phyloP scores from a whole-genome alignment of 92 coral and sea anemone genomes.

The Porites divaricata region DNA sequence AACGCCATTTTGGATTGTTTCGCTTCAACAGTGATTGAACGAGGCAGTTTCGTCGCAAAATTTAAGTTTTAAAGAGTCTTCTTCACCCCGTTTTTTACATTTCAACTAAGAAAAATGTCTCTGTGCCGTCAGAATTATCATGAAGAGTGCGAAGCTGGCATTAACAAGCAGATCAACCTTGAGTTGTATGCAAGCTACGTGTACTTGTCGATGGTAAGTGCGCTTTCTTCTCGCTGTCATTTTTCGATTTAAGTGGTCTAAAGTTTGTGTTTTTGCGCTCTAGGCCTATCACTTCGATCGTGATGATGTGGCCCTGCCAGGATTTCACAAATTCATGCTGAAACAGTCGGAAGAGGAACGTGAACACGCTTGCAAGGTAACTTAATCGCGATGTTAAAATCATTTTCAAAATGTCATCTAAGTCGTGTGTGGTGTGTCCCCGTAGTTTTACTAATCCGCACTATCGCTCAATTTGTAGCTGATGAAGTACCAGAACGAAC shows the following conservation, averaged over 20 bases:
- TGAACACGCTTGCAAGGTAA: slow-evolving; percentile 93
- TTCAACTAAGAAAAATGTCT: slow-evolving; percentile 55
- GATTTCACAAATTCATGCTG: slow-evolving; percentile 92
- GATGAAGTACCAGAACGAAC: slow-evolving; percentile 93
- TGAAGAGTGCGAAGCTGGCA: slow-evolving; percentile 92
- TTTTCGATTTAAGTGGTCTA: not conserved
- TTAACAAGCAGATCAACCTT: slow-evolving; percentile 98
- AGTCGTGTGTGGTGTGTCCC: not conserved
- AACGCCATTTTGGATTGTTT: slow-evolving; percentile 68
- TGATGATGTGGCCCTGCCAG: slow-evolving; percentile 91
- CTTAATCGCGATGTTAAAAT: not conserved
- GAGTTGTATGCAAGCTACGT: slow-evolving; percentile 95
- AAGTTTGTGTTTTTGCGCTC: not conserved
- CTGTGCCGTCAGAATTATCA: slow-evolving; percentile 95
- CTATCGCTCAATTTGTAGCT: slow-evolving; percentile 51
- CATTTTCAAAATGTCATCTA: not conserved
- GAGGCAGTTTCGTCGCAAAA: slow-evolving; percentile 55
- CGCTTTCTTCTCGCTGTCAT: not conserved
- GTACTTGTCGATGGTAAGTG: slow-evolving; percentile 86
- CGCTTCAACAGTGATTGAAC: slow-evolving; percentile 99
- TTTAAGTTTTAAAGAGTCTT: not conserved
- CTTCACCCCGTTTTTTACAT: slow-evolving; percentile 10
- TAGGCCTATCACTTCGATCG: slow-evolving; percentile 97
- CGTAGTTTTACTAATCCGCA: not conserved
- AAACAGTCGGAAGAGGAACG: slow-evolving; percentile 89